These are phyloP conservation scores for Lepidonotus clava DNA, from an alignment of 2,888 invertebrate genomes.

Conservation along the genomic window DNA sequence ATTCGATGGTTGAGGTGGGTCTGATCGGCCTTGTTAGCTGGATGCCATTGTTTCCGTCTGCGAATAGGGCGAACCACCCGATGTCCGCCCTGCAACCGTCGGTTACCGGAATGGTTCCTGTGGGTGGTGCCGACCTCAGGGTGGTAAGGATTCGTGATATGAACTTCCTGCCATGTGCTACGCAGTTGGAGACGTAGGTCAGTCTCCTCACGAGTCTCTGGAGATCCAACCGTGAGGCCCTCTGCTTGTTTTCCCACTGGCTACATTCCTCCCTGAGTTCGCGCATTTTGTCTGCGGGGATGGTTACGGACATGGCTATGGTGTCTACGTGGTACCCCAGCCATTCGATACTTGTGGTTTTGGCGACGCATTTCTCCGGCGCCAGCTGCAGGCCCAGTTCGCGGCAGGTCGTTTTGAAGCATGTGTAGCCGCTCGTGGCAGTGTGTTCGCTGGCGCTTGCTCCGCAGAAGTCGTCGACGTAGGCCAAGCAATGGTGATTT, in stretches of 20 bases:
- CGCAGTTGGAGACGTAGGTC: not conserved
- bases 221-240: not conserved
- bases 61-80: not conserved
- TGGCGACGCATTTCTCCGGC: too few relatives aligned
- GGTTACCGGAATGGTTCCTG: not conserved
- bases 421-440: too few relatives aligned
- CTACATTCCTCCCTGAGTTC: not conserved
- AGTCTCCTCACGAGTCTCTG: not conserved
- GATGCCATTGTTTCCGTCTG: too few relatives aligned
- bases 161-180: not conserved
- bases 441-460: too few relatives aligned
- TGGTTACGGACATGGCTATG: not conserved
- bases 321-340: not conserved
- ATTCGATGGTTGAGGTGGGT: too few relatives aligned
- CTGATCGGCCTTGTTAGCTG: too few relatives aligned
- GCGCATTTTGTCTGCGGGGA: not conserved
- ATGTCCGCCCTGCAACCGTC: too few relatives aligned
- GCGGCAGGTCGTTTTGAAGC: too few relatives aligned
- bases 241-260: not conserved
- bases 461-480: too few relatives aligned
- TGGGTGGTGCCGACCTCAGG: not conserved
- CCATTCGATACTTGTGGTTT: too few relatives aligned
- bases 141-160: not conserved
- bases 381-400: too few relatives aligned
- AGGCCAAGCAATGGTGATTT: too few relatives aligned